These are phyloP conservation scores for Andinoacara biseriatus DNA, from an alignment of 2,113 vertebrate genomes.

Conservation along the genomic window DNA sequence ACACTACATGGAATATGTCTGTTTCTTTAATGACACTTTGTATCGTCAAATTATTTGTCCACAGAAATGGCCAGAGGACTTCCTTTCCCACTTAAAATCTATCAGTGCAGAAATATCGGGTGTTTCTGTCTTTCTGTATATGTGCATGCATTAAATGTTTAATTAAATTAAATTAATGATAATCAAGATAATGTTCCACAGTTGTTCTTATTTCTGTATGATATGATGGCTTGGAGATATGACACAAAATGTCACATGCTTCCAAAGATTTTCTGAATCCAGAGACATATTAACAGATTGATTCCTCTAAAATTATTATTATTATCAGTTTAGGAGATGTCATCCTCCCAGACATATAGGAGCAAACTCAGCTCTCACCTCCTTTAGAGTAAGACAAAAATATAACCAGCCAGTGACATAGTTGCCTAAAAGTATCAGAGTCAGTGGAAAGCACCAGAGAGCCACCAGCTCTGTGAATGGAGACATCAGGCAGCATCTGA, in stretches of 20 bases:
- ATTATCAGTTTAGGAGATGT: not conserved
- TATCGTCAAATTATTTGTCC: not conserved
- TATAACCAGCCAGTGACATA: slow-evolving; percentile 28
- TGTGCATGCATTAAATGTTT: too few relatives aligned
- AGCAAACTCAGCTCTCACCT: not conserved
- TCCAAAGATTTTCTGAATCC: not conserved
- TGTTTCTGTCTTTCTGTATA: not conserved
- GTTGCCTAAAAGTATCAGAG: slow-evolving; percentile 63
- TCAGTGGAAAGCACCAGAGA: slow-evolving; percentile 32
- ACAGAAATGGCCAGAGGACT: not conserved
- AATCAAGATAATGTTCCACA: not conserved
- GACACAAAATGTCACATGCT: not conserved
- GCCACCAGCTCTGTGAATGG: slow-evolving; percentile 13
- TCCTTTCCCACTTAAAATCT: not conserved
- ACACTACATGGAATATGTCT: not conserved
- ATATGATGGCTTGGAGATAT: not conserved
- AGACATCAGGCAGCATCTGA: slow-evolving; percentile 21
- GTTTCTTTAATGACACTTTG: not conserved
- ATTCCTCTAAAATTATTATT: too few relatives aligned
- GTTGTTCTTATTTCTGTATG: not conserved
- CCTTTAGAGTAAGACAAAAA: not conserved
- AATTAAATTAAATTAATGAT: not conserved
- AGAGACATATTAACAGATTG: not conserved
- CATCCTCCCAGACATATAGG: rapidly evolving
- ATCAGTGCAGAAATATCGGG: not conserved